Evolutionary conservation across 2,797 vertebrate species (phyloP), one percentile per base, ranked within the genome.

Genomic region (Crax fasciolata): DNA sequence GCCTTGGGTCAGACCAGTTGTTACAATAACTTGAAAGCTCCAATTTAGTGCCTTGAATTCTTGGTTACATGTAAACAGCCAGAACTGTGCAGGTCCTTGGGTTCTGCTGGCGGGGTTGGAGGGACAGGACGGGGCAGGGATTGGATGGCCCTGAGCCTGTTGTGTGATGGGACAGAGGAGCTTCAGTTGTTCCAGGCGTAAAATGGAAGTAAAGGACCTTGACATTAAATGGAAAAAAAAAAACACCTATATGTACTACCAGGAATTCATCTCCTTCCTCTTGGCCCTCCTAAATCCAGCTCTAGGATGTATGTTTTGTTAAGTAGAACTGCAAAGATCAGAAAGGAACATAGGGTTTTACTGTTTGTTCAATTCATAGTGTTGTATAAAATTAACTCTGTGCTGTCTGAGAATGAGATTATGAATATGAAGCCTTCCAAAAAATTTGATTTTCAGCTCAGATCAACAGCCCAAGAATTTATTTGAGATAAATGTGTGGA

Each of bases 341-440:
- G 65, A 81, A 84, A 87, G 68, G 39, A 59, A 30, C 3, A 0
- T 51, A 84, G 70, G 72, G 86, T 78, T 95, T 94, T 92, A 61
- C 11, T 70, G 10, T 93, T 91, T 78, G 4, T 72, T 88, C 68
- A 52, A 4, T 59, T 78, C 59, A 30, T 74, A 82, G 4, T 70
- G 82, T 94, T 92, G 87, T 91, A 58, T 80, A 82, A 97, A 94
- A 95, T 95, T 92, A 93, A 86, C 35, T 55, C 59, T 90, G 51
- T 83, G 82, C 63, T 90, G 63, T 86, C 73, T 68, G 81, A 94
- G 89, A 55, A 84, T 82, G 87, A 79, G 77, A 84, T 71, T 84
- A 95, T 82, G 25, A 93, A 80, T 93, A 82, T 54, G 83, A 77
- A 94, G 52, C 61, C 54, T 71, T 94, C 68, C 63, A 79, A 90